Evolutionary conservation across 2,888 invertebrate genomes (phyloP).

Genomic region (Nemotelus nigrinus): DNA sequence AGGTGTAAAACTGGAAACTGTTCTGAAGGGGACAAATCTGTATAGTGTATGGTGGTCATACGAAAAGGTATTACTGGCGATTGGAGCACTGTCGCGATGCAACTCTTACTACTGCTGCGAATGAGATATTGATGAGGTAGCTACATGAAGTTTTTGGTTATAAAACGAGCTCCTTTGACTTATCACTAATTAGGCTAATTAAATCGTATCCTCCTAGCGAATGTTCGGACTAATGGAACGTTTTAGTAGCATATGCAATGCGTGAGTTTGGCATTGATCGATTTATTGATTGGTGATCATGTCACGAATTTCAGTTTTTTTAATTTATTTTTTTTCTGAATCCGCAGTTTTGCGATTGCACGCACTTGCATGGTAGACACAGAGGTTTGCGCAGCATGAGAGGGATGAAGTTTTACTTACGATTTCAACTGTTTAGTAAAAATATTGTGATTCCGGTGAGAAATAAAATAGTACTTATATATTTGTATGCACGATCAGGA

Average conservation of each 20-base stretch:
- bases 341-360: too few species aligned
- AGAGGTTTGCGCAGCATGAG: too few species aligned
- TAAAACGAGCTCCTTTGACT: constrained; percentile 38
- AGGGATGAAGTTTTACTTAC: too few species aligned
- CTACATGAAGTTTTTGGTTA: constrained; percentile 42
- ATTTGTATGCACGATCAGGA: too few species aligned
- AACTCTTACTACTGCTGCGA: constrained; percentile 1
- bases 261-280: constrained; percentile 39
- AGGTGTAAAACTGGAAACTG: constrained; percentile 36
- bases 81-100: too few species aligned
- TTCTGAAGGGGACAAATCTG: not conserved
- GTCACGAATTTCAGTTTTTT: constrained; percentile 5
- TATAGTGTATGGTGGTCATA: not conserved
- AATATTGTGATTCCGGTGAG: too few species aligned
- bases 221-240: constrained; percentile 37
- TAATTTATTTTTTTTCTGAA: not conserved
- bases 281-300: constrained; percentile 38
- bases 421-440: too few species aligned
- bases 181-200: constrained; percentile 43
- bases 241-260: constrained; percentile 29
- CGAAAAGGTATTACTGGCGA: too few species aligned
- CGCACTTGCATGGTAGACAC: too few species aligned
- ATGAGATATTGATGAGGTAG: constrained; percentile 34
- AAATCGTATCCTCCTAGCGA: constrained; percentile 32
- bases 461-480: too few species aligned